phyloP scores from a whole-genome alignment of 2,113 vertebrate species.

The Theristicus caerulescens region DNA sequence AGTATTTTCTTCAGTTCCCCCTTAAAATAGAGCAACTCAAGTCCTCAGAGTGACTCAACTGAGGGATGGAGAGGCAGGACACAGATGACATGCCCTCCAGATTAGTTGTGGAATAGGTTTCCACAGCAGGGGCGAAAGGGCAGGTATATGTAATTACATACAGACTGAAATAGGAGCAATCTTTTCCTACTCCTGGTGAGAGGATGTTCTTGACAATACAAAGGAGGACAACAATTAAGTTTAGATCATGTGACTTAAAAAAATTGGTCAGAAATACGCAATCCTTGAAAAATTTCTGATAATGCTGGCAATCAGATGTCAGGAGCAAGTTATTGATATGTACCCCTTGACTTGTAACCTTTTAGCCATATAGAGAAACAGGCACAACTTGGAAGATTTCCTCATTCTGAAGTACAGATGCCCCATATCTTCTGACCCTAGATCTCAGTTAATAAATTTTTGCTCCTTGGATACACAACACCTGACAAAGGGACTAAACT shows the following conservation, averaged over 20 bases:
- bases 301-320: not conserved
- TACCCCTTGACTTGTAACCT: not conserved
- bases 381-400: not conserved
- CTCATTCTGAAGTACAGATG: not conserved
- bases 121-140: not conserved
- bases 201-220: not conserved
- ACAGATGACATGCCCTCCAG: not conserved
- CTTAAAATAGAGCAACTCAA: not conserved
- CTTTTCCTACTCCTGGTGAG: not conserved
- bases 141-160: fast-evolving
- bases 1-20: not conserved
- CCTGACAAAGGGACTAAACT: not conserved
- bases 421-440: fast-evolving
- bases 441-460: not conserved
- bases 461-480: not conserved
- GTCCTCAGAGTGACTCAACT: not conserved
- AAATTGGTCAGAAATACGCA: not conserved
- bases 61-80: not conserved
- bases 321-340: not conserved
- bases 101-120: not conserved
- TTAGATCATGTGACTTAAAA: not conserved
- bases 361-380: not conserved
- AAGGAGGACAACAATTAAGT: not conserved
- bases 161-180: not conserved
- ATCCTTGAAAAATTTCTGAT: not conserved